A percentile compares a stretch with the other conserved stretches of the same genome.
phyloP scores from a whole-genome alignment of 2,113 vertebrate genomes.

The Gymnarchus niloticus region DNA sequence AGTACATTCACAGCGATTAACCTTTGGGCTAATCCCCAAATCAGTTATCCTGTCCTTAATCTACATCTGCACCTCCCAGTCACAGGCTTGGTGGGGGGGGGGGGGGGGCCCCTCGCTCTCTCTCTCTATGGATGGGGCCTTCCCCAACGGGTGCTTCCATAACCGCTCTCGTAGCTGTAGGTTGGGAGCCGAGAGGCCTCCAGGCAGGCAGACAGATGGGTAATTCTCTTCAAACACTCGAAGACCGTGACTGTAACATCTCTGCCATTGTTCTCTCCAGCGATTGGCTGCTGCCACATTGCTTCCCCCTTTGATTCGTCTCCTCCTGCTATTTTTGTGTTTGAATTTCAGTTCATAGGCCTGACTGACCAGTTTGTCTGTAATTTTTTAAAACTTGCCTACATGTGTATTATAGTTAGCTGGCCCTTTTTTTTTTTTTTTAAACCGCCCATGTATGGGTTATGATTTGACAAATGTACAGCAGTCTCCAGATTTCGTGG shows the following conservation, averaged over 20 bases:
- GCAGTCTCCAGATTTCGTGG: slow-evolving; percentile 7
- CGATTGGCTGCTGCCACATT: background rate
- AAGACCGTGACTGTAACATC: background rate
- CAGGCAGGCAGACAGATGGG: background rate
- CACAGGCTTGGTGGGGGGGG: background rate
- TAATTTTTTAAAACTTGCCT: slow-evolving; percentile 13
- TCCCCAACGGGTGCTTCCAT: background rate
- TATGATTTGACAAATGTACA: background rate
- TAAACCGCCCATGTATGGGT: background rate
- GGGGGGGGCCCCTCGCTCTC: background rate
- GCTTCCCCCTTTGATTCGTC: background rate
- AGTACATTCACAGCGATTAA: background rate
- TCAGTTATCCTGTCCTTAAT: slow-evolving; percentile 7
- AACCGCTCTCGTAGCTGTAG: background rate
- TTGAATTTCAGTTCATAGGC: background rate
- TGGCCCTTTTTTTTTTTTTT: slow-evolving; percentile 3
- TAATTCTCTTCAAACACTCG: slow-evolving; percentile 14
- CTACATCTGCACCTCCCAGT: background rate
- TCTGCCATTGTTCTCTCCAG: slow-evolving; percentile 7
- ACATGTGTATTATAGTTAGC: background rate
- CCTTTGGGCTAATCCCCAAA: slow-evolving; percentile 15
- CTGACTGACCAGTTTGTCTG: background rate
- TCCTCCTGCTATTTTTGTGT: background rate
- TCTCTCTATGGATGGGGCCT: background rate
- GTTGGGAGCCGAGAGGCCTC: background rate